Conservation (phyloP, 30 jellyfish, hydroid and myxozoan species). For the Aurelia sp. region DNA sequence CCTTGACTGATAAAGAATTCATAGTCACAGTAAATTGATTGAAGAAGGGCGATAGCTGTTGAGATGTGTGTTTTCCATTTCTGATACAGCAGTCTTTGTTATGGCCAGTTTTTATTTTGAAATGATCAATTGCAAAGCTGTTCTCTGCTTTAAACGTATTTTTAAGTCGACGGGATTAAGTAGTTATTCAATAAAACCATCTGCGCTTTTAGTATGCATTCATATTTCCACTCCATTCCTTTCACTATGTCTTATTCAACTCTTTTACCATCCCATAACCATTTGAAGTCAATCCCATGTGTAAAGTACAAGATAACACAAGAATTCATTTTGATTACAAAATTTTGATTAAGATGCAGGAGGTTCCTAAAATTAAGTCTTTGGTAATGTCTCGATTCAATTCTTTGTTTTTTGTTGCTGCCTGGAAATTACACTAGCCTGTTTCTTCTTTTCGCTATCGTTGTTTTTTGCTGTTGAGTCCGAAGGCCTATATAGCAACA, state of each 20-base stretch:
- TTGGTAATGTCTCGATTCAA: no score
- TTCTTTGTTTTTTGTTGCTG: no score
- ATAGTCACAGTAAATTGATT: no score
- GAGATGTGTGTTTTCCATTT: background rate
- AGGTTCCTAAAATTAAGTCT: conserved; percentile 17
- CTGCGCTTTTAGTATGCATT: conserved; percentile 6
- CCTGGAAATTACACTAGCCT: no score
- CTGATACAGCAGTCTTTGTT: conserved; percentile 30
- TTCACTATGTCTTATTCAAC: no score
- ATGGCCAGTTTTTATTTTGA: conserved; percentile 25
- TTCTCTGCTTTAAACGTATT: background rate
- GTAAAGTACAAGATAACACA: conserved; percentile 18
- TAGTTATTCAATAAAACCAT: conserved; percentile 8
- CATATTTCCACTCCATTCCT: background rate
- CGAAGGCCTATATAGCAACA: no score
- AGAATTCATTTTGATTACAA: background rate
- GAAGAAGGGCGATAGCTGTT: background rate
- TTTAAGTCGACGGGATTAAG: conserved; percentile 6
- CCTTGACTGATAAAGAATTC: no score
- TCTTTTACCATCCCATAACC: background rate
- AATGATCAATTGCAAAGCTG: conserved; percentile 19
- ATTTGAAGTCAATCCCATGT: background rate
- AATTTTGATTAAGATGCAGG: conserved; percentile 26
- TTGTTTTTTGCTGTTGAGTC: no score
- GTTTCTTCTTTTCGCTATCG: no score